Base-by-base conservation (phyloP, 2,113 vertebrate species). In the Siphamia tubifer region DNA sequence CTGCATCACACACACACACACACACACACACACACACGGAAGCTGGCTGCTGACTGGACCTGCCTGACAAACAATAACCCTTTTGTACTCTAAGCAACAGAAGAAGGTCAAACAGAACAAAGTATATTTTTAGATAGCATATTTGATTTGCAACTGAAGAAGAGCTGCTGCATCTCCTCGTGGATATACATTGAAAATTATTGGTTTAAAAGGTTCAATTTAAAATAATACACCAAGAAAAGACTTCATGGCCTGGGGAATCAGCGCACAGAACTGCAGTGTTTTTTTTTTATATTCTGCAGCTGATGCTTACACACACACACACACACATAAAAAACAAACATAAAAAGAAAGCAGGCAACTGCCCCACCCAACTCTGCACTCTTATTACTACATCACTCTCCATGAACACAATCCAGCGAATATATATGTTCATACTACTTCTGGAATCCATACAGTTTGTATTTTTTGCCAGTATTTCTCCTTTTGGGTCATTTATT, bases 351-450 rank as follows among this genome's bases (percentile, higher is more conserved):
- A 51, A 48, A 68, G 40, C 7, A 13, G 6, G 27, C 36, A 54
- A 11, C 48, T 67, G 72, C 83, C 78, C 75, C 81, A 6, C 75
- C 80, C 80, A n/a, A 23, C 15, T 15, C 45, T 63, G 47, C 49
- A 5, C 63, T 66, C 63, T 31, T 45, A 54, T 34, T 42, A 68
- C 45, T 16, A 42, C 52, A 35, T 56, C 43, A 39, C 55, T 55
- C 24, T 43, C 15, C 36, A 30, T 16, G 43, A 56, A 31, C 49
- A 47, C 20, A 25, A 25, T 49, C 45, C 27, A 7, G 13, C 53
- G 21, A 53, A 10, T 3, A 36, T 51, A 73, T 12, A 25, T n/a
- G 23, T 53, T 40, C 16, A 54, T n/a, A n/a, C n/a, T n/a, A n/a
- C n/a, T 61, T n/a, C n/a, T n/a, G n/a, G n/a, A n/a, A n/a, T n/a